Conservation (phyloP, 2,888 invertebrate species). For the Nasonovia ribisnigri region DNA sequence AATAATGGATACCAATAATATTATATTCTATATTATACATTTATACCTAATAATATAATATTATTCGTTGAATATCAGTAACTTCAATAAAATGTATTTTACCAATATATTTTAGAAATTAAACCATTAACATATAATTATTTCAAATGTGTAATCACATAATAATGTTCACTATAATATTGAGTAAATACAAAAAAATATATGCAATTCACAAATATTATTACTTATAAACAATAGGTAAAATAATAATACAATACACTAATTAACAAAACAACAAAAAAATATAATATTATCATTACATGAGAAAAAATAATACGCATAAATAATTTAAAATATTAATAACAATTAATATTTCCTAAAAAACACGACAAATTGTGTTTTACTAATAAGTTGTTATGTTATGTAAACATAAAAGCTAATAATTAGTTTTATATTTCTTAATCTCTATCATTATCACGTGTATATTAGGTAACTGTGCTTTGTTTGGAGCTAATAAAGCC, state of each 20-base stretch:
- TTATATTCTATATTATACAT: not conserved
- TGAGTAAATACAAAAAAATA: not conserved
- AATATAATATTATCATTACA: no score
- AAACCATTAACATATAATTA: not conserved
- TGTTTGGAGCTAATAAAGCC: conserved; percentile 85
- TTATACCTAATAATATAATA: no score
- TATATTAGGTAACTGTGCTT: conserved; percentile 94
- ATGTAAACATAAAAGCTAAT: conserved; percentile 72
- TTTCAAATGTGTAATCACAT: not conserved
- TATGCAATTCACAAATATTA: not conserved
- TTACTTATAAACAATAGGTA: not conserved
- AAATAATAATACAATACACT: not conserved
- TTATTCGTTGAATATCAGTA: not conserved
- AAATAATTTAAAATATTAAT: not conserved
- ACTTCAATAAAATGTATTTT: not conserved
- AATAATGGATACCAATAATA: not conserved
- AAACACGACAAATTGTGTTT: not conserved
- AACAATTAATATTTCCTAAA: not conserved
- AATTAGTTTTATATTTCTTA: conserved; percentile 98
- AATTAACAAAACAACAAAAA: not conserved
- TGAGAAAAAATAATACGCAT: not conserved
- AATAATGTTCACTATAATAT: not conserved
- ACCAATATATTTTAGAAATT: not conserved
- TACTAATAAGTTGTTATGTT: not conserved
- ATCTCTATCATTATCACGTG: conserved; percentile 99